These are phyloP conservation scores for Odontocolon sp. DNA, from an alignment of 2,888 invertebrate species.

Conservation along the genomic window DNA sequence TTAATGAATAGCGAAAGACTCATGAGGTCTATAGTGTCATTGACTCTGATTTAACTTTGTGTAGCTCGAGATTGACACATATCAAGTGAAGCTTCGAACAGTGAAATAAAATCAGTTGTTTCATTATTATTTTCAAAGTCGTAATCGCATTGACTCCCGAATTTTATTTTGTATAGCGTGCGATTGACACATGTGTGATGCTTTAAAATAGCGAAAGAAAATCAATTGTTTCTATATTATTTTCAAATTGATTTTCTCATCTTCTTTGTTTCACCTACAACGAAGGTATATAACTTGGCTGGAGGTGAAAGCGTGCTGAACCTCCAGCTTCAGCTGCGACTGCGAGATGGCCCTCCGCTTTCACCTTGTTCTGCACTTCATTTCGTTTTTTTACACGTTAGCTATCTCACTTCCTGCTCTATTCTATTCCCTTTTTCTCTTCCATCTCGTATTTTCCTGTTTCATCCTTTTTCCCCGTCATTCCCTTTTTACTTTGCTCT, in stretches of 20 bases:
- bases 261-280: not conserved
- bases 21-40: too few species aligned
- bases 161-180: too few species aligned
- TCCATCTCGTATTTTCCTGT: conserved; percentile 52
- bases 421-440: conserved; percentile 33
- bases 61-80: too few species aligned
- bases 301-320: conserved; percentile 15
- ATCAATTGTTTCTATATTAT: not conserved
- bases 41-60: too few species aligned
- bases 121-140: too few species aligned
- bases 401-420: conserved; percentile 12
- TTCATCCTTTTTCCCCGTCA: conserved; percentile 38
- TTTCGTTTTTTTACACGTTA: conserved; percentile 46
- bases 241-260: conserved; percentile 33
- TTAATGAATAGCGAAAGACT: too few species aligned
- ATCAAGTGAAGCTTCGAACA: too few species aligned
- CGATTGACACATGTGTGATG: too few species aligned
- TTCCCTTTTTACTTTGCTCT: conserved; percentile 33
- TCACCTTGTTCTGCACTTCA: conserved; percentile 44
- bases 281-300: not conserved
- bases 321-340: conserved; percentile 28
- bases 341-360: conserved; percentile 41
- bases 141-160: too few species aligned
- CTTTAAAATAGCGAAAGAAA: not conserved
- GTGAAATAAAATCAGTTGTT: too few species aligned